Percentiles rank a stretch among this genome's conserved stretches.
Evolutionary conservation across 2,113 vertebrate species (phyloP).

Genomic region (Globicephala melas): DNA sequence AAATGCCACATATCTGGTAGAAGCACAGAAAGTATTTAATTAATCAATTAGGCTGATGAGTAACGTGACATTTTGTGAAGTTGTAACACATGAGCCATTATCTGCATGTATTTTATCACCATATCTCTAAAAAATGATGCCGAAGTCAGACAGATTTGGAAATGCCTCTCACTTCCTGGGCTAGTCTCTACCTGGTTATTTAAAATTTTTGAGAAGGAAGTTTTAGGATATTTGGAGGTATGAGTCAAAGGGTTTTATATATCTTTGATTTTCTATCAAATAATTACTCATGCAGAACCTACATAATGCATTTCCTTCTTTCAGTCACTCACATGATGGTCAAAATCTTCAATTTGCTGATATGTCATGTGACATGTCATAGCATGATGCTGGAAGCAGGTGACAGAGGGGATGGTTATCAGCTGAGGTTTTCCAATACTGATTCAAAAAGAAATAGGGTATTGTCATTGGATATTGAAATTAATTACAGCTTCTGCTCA

Average conservation of each 20-base stretch:
- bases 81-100: neutral
- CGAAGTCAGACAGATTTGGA: neutral
- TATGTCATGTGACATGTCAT: neutral
- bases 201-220: neutral
- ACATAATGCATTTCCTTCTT: neutral
- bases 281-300: neutral
- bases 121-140: neutral
- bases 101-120: neutral
- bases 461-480: neutral
- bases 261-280: neutral
- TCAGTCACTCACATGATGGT: neutral
- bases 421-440: neutral
- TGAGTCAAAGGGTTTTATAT: neutral
- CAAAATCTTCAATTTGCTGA: neutral
- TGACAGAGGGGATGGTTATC: neutral
- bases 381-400: neutral
- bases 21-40: neutral
- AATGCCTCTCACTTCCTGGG: neutral
- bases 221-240: neutral
- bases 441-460: neutral
- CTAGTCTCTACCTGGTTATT: neutral
- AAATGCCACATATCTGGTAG: neutral
- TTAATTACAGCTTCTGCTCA: neutral
- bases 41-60: neutral
- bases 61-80: neutral